A percentile compares a stretch with the other conserved stretches of the same genome.
Conservation (phyloP, 2,888 invertebrate genomes). For the Doris montereyensis region DNA sequence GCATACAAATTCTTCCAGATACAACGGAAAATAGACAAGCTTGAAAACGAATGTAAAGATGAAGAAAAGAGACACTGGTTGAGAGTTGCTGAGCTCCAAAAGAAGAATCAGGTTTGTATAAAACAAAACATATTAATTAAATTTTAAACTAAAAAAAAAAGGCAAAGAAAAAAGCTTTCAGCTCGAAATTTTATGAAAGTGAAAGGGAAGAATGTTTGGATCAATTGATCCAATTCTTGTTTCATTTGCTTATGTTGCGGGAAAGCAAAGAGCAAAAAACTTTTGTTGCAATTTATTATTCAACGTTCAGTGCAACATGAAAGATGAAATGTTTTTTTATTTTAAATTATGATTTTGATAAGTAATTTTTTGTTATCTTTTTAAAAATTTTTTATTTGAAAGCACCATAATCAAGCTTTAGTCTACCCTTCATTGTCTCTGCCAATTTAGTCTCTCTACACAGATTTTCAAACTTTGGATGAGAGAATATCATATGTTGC, state of each 20-base stretch:
- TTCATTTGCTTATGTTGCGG: no score
- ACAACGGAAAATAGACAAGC: conserved; percentile 65
- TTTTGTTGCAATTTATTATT: no score
- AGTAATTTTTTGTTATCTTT: background rate
- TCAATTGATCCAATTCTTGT: no score
- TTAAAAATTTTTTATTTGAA: background rate
- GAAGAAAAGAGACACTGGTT: conserved; percentile 89
- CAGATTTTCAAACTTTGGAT: conserved; percentile 92
- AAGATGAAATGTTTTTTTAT: no score
- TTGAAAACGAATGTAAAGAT: conserved; percentile 86
- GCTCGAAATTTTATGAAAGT: no score
- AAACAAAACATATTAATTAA: no score
- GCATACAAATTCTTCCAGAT: conserved; percentile 46
- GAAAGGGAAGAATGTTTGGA: no score
- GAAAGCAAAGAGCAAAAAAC: no score
- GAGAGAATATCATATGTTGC: conserved; percentile 97
- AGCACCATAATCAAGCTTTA: background rate
- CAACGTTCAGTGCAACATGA: no score
- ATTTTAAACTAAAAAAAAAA: no score
- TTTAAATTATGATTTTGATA: no score
- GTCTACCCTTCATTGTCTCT: background rate
- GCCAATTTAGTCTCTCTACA: conserved; percentile 81
- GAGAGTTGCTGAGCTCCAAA: conserved; percentile 86
- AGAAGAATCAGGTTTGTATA: conserved; percentile 79
- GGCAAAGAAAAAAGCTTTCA: no score